Evolutionary conservation across 2,797 vertebrate species (phyloP), one percentile per base, ranked within the genome.

Genomic region (Gephyroberyx darwinii): DNA sequence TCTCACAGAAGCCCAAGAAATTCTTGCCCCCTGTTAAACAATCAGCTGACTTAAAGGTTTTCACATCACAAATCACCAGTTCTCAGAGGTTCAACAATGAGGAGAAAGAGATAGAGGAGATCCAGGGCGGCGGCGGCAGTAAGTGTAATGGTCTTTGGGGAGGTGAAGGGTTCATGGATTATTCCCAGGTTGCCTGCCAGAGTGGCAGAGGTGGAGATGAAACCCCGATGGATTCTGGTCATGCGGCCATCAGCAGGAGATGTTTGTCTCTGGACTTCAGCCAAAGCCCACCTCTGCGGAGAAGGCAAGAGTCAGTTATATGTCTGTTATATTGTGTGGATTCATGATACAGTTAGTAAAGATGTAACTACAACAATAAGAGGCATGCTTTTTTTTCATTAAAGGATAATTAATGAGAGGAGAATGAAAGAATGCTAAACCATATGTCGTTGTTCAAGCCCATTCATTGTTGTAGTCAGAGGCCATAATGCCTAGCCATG

Each of bases 301-400:
- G 57, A 90, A 93, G 93, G 93, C 71, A 87, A 87, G 90, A 85
- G 12, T 70, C 58, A 35, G 31, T 74, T 20, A 59, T 70, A 53
- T 51, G 3, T 56, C 37, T 31, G 43, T 71, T 10, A 70, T 9
- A 31, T 43, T 70, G 14, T 43, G 66, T 45, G 5, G 64, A 35
- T 75, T 26, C 4, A 19, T 55, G 20, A 58, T n/a, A 37, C 1
- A 0, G 22, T 52, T 67, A 52, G 52, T 57, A 56, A 20, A 37
- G 19, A 59, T 57, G 20, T 3, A 52, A 8, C 2, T 50, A 9
- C 17, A 50, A 19, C 20, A 14, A 41, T 17, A 59, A 37, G 39
- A 57, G 43, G 19, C 26, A 53, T n/a, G 35, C 33, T 33, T 12
- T 17, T 55, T 65, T 63, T 41, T 19, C 33, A 59, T 39, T 2